These are phyloP conservation scores for Eumeta japonica DNA, from an alignment of 1,140 invertebrate species.

Conservation along the genomic window DNA sequence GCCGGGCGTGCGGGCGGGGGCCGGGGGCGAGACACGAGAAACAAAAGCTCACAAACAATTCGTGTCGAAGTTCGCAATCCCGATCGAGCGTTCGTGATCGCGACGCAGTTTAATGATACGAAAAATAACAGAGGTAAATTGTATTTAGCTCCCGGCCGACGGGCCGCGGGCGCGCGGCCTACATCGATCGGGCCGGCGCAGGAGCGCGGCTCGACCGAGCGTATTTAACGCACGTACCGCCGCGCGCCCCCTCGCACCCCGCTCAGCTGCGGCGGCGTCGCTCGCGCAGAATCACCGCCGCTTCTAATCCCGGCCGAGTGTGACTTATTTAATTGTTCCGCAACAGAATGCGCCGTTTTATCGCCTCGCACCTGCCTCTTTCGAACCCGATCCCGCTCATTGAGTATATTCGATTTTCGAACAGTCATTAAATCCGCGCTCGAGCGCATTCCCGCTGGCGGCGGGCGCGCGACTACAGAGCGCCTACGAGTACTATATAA, in stretches of 20 bases:
- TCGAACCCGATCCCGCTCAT: no score
- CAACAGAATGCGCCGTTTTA: constrained; percentile 37
- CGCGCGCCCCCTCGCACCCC: constrained; percentile 28
- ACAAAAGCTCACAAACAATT: constrained; percentile 58
- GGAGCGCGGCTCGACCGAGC: constrained; percentile 37
- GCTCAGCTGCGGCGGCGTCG: constrained; percentile 19
- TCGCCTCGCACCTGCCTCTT: no score
- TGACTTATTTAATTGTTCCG: constrained; percentile 51
- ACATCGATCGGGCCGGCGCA: constrained; percentile 41
- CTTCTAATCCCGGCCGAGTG: constrained; percentile 34
- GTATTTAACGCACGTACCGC: constrained; percentile 36
- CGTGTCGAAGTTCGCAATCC: constrained; percentile 53
- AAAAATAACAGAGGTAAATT: constrained; percentile 59
- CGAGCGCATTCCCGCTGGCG: no score
- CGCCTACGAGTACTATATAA: no score
- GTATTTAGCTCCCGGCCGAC: constrained; percentile 53
- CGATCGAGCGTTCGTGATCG: constrained; percentile 53
- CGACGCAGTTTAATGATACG: constrained; percentile 57
- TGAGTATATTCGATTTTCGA: constrained; percentile 44
- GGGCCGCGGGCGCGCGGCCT: constrained; percentile 44
- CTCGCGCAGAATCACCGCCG: constrained; percentile 20
- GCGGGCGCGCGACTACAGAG: no score
- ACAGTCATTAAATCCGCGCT: constrained; percentile 52
- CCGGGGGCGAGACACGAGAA: constrained; percentile 16
- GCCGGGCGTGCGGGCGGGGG: constrained; percentile 18